These are phyloP conservation scores for Stictonetta naevosa DNA, from an alignment of 2,113 vertebrate genomes.

Conservation along the genomic window DNA sequence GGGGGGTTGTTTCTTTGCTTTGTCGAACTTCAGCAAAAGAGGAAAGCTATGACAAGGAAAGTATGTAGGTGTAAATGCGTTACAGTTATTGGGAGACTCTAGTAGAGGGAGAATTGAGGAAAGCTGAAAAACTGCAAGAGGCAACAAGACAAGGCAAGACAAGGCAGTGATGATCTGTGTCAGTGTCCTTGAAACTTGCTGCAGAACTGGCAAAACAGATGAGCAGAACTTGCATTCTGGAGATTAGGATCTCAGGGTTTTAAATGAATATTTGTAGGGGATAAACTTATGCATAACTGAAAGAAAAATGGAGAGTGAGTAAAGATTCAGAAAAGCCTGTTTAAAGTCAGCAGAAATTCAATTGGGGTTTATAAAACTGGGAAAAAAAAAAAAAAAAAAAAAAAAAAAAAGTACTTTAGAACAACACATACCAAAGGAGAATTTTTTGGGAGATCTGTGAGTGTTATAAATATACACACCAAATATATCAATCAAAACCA, in stretches of 20 bases:
- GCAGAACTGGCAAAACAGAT: background rate
- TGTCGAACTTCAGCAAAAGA: background rate
- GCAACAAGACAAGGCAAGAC: background rate
- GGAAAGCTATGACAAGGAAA: background rate
- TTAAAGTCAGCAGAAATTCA: background rate
- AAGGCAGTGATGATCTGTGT: fast-evolving
- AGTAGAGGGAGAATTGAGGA: background rate
- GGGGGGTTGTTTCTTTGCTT: background rate
- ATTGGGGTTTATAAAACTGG: background rate
- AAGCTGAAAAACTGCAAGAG: background rate
- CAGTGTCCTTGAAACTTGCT: background rate
- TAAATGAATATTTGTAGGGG: background rate
- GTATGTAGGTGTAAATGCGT: background rate
- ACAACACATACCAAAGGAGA: fast-evolving
- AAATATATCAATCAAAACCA: background rate
- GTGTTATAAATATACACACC: background rate
- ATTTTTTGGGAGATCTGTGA: background rate
- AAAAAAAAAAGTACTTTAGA: background rate
- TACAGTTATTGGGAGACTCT: background rate
- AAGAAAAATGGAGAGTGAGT: background rate
- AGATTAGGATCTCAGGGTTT: background rate
- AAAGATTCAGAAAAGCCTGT: background rate
- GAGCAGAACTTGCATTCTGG: background rate
- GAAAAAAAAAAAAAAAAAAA: background rate
- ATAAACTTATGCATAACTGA: fast-evolving